Evolutionary conservation across 2,888 invertebrate species (phyloP).

Genomic region (Athrips mouffetella): DNA sequence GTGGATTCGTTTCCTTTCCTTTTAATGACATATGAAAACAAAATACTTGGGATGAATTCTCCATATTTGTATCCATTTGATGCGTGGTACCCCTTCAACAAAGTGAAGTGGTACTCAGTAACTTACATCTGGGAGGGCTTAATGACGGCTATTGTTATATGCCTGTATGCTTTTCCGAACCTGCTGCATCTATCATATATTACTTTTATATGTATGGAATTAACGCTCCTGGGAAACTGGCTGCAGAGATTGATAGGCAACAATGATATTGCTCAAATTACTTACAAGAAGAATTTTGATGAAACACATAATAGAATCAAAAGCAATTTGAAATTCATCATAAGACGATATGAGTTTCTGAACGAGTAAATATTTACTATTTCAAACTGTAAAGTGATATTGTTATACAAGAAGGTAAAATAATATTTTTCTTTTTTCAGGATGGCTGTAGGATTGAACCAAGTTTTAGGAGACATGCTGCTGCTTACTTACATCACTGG

Average conservation of each 20-base stretch:
- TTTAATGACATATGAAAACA: slow-evolving; percentile 50
- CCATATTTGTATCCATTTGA: slow-evolving; percentile 55
- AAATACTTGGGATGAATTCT: slow-evolving; percentile 37
- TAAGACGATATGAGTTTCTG: slow-evolving; percentile 46
- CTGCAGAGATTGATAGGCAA: slow-evolving; percentile 41
- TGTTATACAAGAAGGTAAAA: too few species aligned
- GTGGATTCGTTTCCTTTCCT: slow-evolving; percentile 53
- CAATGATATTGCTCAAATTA: slow-evolving; percentile 39
- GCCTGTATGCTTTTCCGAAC: slow-evolving; percentile 44
- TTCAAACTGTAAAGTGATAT: not conserved
- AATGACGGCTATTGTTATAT: slow-evolving; percentile 54
- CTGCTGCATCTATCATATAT: slow-evolving; percentile 50
- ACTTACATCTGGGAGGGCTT: slow-evolving; percentile 58
- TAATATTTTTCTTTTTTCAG: slow-evolving; percentile 46
- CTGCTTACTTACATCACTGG: slow-evolving; percentile 56
- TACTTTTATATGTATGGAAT: slow-evolving; percentile 56
- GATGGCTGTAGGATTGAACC: slow-evolving; percentile 45
- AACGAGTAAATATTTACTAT: slow-evolving; percentile 37
- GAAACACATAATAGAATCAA: slow-evolving; percentile 36
- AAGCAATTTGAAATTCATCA: slow-evolving; percentile 45
- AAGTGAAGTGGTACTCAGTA: slow-evolving; percentile 52
- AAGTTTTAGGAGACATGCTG: slow-evolving; percentile 53
- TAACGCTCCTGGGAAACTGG: slow-evolving; percentile 48
- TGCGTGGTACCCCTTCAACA: slow-evolving; percentile 67
- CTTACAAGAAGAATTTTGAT: slow-evolving; percentile 20